phyloP scores from a whole-genome alignment of 2,888 invertebrate genomes.

The Dorcus parallelipipedus region DNA sequence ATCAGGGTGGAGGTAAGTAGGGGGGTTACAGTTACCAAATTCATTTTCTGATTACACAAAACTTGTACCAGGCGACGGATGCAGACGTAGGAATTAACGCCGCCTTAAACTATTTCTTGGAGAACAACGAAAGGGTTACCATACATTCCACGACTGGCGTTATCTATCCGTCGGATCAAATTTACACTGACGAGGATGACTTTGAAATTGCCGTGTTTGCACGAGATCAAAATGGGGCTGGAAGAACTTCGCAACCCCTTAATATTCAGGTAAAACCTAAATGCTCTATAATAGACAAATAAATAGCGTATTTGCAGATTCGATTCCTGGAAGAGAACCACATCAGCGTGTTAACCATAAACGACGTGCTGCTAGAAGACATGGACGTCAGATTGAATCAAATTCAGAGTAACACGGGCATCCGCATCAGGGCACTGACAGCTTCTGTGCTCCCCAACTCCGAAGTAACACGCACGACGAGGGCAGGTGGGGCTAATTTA shows the following conservation, averaged over 20 bases:
- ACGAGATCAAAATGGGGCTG: constrained; percentile 47
- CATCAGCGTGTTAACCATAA: constrained; percentile 49
- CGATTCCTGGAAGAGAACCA: constrained; percentile 47
- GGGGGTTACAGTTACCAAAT: background rate
- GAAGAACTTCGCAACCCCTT: constrained; percentile 23
- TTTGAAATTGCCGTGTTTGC: constrained; percentile 44
- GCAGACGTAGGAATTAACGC: constrained; percentile 57
- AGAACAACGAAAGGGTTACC: constrained; percentile 45
- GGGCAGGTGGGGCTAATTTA: constrained; percentile 18
- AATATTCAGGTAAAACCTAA: background rate
- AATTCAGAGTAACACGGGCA: constrained; percentile 45
- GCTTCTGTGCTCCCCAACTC: constrained; percentile 46
- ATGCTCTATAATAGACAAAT: too few species aligned
- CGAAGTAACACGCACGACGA: constrained; percentile 14
- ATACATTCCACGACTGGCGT: constrained; percentile 59
- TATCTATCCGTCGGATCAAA: constrained; percentile 51
- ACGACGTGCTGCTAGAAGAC: constrained; percentile 48
- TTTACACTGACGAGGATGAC: constrained; percentile 42
- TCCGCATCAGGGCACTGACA: constrained; percentile 49
- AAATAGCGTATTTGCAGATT: constrained; percentile 44
- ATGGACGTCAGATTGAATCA: constrained; percentile 41
- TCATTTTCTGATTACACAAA: background rate
- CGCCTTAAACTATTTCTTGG: constrained; percentile 46
- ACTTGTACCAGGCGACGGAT: constrained; percentile 49
- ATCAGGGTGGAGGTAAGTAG: constrained; percentile 34